These are phyloP conservation scores for Zoanthus solanderi DNA, from an alignment of 92 coral and sea anemone genomes.

Conservation along the genomic window DNA sequence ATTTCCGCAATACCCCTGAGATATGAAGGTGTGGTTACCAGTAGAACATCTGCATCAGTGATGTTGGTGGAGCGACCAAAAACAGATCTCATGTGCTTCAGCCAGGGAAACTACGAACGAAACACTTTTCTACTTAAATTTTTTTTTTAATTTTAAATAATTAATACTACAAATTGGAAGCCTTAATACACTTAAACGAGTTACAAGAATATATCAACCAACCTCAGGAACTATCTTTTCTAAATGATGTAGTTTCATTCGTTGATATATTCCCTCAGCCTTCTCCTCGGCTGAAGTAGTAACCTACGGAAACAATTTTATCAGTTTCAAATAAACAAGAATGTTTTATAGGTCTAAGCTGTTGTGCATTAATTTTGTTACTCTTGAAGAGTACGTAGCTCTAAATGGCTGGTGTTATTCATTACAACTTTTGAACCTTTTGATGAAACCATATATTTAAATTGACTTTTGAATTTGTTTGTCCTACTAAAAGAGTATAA, in stretches of 20 bases:
- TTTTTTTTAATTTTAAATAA: no score
- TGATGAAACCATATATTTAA: no score
- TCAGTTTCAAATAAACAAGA: not conserved
- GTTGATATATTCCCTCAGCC: slow-evolving; percentile 94
- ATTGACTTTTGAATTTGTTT: no score
- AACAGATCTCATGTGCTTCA: slow-evolving; percentile 83
- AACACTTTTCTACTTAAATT: no score
- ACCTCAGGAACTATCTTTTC: slow-evolving; percentile 93
- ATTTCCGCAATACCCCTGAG: slow-evolving; percentile 76
- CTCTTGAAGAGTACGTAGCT: no score
- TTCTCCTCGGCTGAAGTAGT: slow-evolving; percentile 97
- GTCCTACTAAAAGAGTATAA: no score
- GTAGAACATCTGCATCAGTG: slow-evolving; percentile 88
- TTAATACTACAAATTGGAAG: no score
- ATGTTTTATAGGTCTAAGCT: no score
- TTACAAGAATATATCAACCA: not conserved
- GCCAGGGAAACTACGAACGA: slow-evolving; percentile 88
- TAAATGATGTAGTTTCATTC: slow-evolving; percentile 85
- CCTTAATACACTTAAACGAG: no score
- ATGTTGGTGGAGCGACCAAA: slow-evolving; percentile 81
- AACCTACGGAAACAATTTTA: slow-evolving; percentile 54
- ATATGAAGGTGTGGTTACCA: slow-evolving; percentile 89
- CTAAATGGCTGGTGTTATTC: no score
- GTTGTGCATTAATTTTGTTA: no score
- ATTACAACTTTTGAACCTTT: no score